Percentiles rank a stretch among this genome's conserved stretches.
These are phyloP conservation scores for Schlechtendalia chinensis DNA, from an alignment of 1,140 invertebrate species.

Conservation along the genomic window DNA sequence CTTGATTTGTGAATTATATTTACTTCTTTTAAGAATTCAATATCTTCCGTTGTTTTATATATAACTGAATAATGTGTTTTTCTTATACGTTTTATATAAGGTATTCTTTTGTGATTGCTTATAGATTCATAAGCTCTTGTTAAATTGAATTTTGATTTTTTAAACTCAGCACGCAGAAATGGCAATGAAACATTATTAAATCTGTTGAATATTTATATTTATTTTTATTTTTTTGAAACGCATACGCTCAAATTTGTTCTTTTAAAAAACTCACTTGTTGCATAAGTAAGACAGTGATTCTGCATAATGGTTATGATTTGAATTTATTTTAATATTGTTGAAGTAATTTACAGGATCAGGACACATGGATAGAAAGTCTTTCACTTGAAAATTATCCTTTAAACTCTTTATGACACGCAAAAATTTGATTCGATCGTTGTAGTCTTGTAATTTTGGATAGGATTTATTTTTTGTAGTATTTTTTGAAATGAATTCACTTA, in stretches of 20 bases:
- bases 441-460: slow-evolving; percentile 4
- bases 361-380: background rate
- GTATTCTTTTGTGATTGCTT: background rate
- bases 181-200: background rate
- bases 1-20: background rate
- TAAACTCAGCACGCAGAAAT: background rate
- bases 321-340: slow-evolving; percentile 3
- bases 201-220: background rate
- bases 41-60: background rate
- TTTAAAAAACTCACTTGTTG: background rate
- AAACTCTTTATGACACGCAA: background rate
- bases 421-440: background rate
- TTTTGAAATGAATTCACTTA: background rate
- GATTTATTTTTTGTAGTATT: slow-evolving; percentile 7
- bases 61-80: background rate
- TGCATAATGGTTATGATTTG: background rate
- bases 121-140: background rate
- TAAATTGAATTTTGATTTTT: background rate
- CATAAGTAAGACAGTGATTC: slow-evolving; percentile 27
- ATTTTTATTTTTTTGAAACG: no score
- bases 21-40: slow-evolving; percentile 47
- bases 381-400: background rate
- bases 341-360: slow-evolving; percentile 23
- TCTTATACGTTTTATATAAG: slow-evolving; percentile 4
- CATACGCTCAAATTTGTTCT: background rate